Evolutionary conservation across 2,888 invertebrate genomes (phyloP).

Genomic region (Trilocha varians): DNA sequence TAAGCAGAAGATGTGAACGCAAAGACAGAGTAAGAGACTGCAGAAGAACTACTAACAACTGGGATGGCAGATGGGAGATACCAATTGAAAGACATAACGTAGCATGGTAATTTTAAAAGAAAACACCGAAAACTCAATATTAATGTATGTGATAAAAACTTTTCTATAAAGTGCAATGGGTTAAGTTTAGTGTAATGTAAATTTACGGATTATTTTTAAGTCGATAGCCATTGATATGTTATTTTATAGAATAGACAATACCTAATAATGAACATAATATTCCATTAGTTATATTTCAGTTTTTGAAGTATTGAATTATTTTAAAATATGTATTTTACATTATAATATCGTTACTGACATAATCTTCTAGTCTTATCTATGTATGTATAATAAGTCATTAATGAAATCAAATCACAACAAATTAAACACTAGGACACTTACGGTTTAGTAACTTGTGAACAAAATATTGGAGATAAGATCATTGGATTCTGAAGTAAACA

Average conservation of each 20-base stretch:
- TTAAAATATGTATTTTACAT: no score
- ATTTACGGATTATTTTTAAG: background rate
- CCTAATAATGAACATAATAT: no score
- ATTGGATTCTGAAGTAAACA: conserved; percentile 18
- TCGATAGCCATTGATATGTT: background rate
- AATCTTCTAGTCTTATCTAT: no score
- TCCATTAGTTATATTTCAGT: no score
- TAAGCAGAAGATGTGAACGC: conserved; percentile 84
- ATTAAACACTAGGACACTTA: no score
- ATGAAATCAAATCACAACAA: no score
- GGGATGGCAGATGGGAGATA: conserved; percentile 69
- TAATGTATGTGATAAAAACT: conserved; percentile 20
- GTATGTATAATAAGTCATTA: no score
- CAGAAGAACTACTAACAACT: conserved; percentile 44
- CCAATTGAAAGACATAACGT: conserved; percentile 71
- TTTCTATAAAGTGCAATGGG: conserved; percentile 16
- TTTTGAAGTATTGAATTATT: no score
- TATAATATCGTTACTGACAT: no score
- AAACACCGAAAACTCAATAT: conserved; percentile 4
- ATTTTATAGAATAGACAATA: no score
- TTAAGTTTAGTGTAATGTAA: conserved; percentile 5
- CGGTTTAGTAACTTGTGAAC: conserved; percentile 62
- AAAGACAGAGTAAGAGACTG: conserved; percentile 76
- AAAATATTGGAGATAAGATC: no score
- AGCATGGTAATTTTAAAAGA: conserved; percentile 23